Conservation (phyloP, 1,140 invertebrate species). For the Drosophila funebris region DNA sequence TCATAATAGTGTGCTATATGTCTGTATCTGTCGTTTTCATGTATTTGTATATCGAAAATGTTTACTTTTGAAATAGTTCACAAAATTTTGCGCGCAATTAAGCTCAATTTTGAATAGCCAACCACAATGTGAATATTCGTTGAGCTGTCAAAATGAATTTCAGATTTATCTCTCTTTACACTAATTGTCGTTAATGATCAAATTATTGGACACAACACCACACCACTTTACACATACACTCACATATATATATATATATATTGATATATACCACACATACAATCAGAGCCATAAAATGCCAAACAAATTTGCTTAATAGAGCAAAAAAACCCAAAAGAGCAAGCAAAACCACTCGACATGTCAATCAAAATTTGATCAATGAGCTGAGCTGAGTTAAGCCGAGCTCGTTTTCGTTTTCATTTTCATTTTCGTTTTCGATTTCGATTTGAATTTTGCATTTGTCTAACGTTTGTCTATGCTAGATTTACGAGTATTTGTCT, state of each 20-base stretch:
- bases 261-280: neutral
- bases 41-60: conserved; percentile 2
- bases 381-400: conserved; percentile 43
- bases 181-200: conserved; percentile 60
- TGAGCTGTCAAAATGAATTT: conserved; percentile 53
- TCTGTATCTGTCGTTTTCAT: conserved; percentile 2
- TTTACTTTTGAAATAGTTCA: conserved; percentile 15
- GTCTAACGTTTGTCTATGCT: conserved; percentile 24
- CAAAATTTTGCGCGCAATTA: conserved; percentile 54
- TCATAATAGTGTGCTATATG: conserved; percentile 18
- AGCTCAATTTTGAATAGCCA: conserved; percentile 38
- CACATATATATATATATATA: too few species aligned
- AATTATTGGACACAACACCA: conserved; percentile 42
- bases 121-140: conserved; percentile 40
- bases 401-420: conserved; percentile 18
- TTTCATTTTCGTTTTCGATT: conserved; percentile 34
- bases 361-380: conserved; percentile 76
- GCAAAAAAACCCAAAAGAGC: conserved; percentile 41
- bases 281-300: conserved; percentile 28
- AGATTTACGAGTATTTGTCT: conserved; percentile 11
- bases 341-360: conserved; percentile 54
- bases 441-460: conserved; percentile 34
- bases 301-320: conserved; percentile 55
- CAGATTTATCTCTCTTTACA: conserved; percentile 23
- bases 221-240: neutral